Conservation (phyloP, 2,888 invertebrate species). For the Xiphydria camelus region DNA sequence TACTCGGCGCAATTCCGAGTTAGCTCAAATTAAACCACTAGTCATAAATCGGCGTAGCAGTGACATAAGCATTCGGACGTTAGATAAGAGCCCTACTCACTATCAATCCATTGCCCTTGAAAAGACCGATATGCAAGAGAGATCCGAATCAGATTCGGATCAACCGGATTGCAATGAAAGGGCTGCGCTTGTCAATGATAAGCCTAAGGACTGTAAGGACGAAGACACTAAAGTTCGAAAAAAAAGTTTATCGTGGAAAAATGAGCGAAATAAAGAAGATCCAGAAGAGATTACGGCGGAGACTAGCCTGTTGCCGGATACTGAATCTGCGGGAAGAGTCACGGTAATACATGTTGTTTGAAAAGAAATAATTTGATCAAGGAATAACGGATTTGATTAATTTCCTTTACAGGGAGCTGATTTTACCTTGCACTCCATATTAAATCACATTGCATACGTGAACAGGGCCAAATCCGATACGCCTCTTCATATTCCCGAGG, state of each 20-base stretch:
- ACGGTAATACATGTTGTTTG: slow-evolving; percentile 36
- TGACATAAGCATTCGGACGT: slow-evolving; percentile 46
- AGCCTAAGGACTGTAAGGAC: slow-evolving; percentile 33
- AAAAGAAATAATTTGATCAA: not conserved
- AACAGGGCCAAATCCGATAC: slow-evolving; percentile 57
- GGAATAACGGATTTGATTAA: slow-evolving; percentile 1
- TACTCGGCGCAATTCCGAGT: slow-evolving; percentile 43
- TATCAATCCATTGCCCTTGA: slow-evolving; percentile 33
- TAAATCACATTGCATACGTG: slow-evolving; percentile 63
- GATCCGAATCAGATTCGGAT: slow-evolving; percentile 52
- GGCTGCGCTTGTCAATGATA: slow-evolving; percentile 45
- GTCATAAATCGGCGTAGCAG: slow-evolving; percentile 46
- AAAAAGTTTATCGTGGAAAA: slow-evolving; percentile 58
- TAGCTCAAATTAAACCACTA: slow-evolving; percentile 40
- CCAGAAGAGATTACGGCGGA: slow-evolving; percentile 55
- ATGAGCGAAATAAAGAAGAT: slow-evolving; percentile 41
- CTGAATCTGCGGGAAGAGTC: slow-evolving; percentile 37
- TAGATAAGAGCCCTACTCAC: slow-evolving; percentile 47
- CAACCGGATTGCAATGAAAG: slow-evolving; percentile 51
- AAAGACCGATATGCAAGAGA: slow-evolving; percentile 41
- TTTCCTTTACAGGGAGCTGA: slow-evolving; percentile 47
- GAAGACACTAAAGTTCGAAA: slow-evolving; percentile 44
- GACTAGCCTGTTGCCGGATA: slow-evolving; percentile 47
- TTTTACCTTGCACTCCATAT: slow-evolving; percentile 60
- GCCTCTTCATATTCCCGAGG: slow-evolving; percentile 49